A percentile compares a stretch with the other conserved stretches of the same genome.
These are phyloP conservation scores for Archocentrus centrarchus DNA, from an alignment of 2,113 vertebrate genomes.

Conservation along the genomic window DNA sequence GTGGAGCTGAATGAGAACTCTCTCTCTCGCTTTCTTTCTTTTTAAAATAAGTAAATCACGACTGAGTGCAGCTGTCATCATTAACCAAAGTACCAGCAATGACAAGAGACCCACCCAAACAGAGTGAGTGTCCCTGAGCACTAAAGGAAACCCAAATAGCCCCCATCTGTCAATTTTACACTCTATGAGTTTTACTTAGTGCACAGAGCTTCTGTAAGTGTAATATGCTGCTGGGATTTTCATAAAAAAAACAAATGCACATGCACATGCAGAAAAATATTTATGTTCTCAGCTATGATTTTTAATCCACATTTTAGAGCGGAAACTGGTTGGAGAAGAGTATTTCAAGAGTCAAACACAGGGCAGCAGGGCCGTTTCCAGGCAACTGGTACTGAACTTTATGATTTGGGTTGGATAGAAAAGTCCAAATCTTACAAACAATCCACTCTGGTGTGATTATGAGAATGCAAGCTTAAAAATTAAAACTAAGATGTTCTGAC, in stretches of 20 bases:
- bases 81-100: constrained; percentile 57
- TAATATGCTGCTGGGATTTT: constrained; percentile 70
- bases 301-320: constrained; percentile 60
- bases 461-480: background rate
- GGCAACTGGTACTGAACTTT: constrained; percentile 2
- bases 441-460: background rate
- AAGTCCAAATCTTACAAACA: background rate
- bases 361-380: constrained; percentile 21
- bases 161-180: constrained; percentile 76
- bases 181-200: constrained; percentile 69
- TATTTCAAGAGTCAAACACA: constrained; percentile 51
- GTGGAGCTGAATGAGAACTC: constrained; percentile 25
- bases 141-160: constrained; percentile 70
- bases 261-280: constrained; percentile 65
- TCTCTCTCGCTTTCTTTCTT: constrained; percentile 5
- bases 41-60: constrained; percentile 68
- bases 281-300: constrained; percentile 59
- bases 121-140: constrained; percentile 61
- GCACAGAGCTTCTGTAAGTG: constrained; percentile 52
- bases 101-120: constrained; percentile 65
- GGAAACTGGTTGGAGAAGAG: constrained; percentile 15
- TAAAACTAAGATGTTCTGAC: background rate
- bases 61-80: constrained; percentile 61
- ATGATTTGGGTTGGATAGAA: background rate
- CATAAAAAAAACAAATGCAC: constrained; percentile 42